A percentile compares a stretch with the other conserved stretches of the same genome.
Conservation (phyloP, 2,888 invertebrate species). For the Macropis europaea region DNA sequence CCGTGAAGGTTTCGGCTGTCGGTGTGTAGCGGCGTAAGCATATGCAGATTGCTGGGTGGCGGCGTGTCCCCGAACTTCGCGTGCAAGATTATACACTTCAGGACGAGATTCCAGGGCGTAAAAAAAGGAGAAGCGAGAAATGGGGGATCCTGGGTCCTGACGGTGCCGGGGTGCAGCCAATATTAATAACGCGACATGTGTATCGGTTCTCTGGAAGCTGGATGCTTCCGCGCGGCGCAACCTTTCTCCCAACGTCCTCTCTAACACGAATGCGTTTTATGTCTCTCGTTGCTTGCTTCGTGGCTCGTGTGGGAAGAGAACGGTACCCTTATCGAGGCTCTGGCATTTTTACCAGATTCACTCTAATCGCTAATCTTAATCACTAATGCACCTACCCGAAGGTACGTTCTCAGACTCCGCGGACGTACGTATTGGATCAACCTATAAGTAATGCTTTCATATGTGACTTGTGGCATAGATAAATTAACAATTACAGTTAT, state of each 20-base stretch:
- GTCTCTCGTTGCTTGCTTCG: neutral
- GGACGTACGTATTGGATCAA: too few relatives aligned
- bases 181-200: slow-evolving; percentile 73
- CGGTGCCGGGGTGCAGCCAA: slow-evolving; percentile 52
- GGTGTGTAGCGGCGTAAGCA: slow-evolving; percentile 59
- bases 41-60: slow-evolving; percentile 75
- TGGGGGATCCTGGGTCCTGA: slow-evolving; percentile 36
- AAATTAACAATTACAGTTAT: too few relatives aligned
- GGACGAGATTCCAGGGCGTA: slow-evolving; percentile 67
- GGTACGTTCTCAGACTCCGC: too few relatives aligned
- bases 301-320: slow-evolving; percentile 18
- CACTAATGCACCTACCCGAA: slow-evolving; percentile 12
- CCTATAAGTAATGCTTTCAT: too few relatives aligned
- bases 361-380: slow-evolving; percentile 43
- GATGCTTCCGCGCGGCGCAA: slow-evolving; percentile 53
- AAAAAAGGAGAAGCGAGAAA: slow-evolving; percentile 35
- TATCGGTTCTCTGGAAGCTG: slow-evolving; percentile 60
- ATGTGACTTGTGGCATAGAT: too few relatives aligned
- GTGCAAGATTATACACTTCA: slow-evolving; percentile 73
- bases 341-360: slow-evolving; percentile 19
- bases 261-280: slow-evolving; percentile 44
- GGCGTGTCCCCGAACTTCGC: slow-evolving; percentile 72
- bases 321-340: slow-evolving; percentile 28
- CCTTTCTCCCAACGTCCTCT: slow-evolving; percentile 43
- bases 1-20: slow-evolving; percentile 29